Percentiles rank a stretch among this genome's conserved stretches.
phyloP scores from a whole-genome alignment of 2,888 invertebrate genomes.

The Octonoba sinensis region DNA sequence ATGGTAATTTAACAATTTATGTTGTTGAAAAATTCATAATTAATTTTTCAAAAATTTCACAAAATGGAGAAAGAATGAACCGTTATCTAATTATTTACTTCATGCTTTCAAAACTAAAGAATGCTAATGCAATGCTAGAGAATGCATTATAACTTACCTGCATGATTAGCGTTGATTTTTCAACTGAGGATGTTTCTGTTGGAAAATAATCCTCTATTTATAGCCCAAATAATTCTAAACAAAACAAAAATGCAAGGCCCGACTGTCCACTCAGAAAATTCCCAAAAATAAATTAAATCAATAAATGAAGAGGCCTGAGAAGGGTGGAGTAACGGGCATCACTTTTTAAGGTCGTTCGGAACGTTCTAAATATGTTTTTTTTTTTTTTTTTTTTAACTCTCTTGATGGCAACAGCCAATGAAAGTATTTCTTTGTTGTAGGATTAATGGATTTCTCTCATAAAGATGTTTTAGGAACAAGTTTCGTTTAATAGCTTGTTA shows the following conservation, averaged over 20 bases:
- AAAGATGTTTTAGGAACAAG: too few relatives aligned
- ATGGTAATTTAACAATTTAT: too few relatives aligned
- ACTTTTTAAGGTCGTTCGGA: background rate
- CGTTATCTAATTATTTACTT: too few relatives aligned
- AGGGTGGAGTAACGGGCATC: slow-evolving; percentile 16
- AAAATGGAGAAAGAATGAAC: too few relatives aligned
- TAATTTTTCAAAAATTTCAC: too few relatives aligned
- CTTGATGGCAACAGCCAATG: background rate
- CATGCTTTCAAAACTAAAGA: too few relatives aligned
- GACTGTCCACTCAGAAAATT: background rate
- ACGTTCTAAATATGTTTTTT: background rate
- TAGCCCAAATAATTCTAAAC: slow-evolving; percentile 9
- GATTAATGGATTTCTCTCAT: too few relatives aligned
- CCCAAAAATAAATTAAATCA: background rate
- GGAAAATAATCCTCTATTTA: slow-evolving; percentile 16
- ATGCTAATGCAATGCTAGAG: too few relatives aligned
- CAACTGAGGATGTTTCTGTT: too few relatives aligned
- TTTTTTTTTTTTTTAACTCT: slow-evolving; percentile 1
- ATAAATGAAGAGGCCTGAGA: too few relatives aligned
- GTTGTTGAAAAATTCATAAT: too few relatives aligned
- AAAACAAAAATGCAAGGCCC: slow-evolving; percentile 29
- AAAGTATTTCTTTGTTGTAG: background rate
- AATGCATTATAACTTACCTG: slow-evolving; percentile 18
- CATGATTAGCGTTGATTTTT: slow-evolving; percentile 17
- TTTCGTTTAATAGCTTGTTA: too few relatives aligned